Conservation (phyloP, 2,888 invertebrate species). For the Drosophila anomelani region DNA sequence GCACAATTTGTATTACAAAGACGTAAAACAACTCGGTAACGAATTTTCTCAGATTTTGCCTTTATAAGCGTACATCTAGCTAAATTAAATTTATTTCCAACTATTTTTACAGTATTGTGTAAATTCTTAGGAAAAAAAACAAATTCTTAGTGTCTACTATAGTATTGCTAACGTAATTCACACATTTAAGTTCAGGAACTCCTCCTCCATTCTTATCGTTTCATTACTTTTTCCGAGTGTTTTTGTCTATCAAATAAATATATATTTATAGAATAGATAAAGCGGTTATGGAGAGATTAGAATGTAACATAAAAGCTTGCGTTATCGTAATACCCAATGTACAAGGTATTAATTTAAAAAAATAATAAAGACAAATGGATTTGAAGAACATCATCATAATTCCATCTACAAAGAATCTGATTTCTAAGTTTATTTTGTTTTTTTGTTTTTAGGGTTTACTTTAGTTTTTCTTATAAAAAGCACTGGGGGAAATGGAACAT, state of each 20-base stretch:
- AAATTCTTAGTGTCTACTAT: constrained; percentile 65
- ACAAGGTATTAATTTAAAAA: constrained; percentile 10
- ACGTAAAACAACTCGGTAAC: constrained; percentile 22
- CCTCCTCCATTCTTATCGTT: neutral
- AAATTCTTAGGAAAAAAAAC: constrained; percentile 76
- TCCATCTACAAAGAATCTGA: constrained; percentile 59
- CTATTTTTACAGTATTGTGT: constrained; percentile 77
- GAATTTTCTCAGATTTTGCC: constrained; percentile 34
- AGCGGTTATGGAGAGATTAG: constrained; percentile 9
- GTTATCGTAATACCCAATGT: constrained; percentile 16
- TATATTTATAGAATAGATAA: constrained; percentile 12
- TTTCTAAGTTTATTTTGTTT: constrained; percentile 72
- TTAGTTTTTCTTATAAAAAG: constrained; percentile 69
- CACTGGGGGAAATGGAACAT: constrained; percentile 61
- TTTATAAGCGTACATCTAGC: constrained; percentile 72
- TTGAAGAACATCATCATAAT: constrained; percentile 51
- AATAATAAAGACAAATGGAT: constrained; percentile 8
- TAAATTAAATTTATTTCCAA: constrained; percentile 78
- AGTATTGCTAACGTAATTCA: constrained; percentile 63
- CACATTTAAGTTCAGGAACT: constrained; percentile 34
- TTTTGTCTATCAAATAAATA: constrained; percentile 26
- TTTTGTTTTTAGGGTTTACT: constrained; percentile 44
- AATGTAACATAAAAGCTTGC: constrained; percentile 24
- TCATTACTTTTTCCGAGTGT: constrained; percentile 19
- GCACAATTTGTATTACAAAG: constrained; percentile 13